Evolutionary conservation across 1,140 invertebrate genomes (phyloP).

Genomic region (Brevipalpus yothersi): DNA sequence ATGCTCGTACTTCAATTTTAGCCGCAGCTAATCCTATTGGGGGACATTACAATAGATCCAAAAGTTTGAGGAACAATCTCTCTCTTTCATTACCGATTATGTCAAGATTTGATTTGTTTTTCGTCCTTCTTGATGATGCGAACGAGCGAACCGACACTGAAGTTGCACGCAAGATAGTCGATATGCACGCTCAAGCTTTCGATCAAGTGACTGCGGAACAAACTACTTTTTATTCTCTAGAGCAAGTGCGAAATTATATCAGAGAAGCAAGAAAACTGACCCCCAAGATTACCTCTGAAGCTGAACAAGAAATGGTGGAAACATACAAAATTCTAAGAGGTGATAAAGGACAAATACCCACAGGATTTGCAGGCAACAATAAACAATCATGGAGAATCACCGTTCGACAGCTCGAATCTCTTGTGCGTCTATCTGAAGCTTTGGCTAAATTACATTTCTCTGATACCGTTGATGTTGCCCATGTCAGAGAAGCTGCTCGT

Average conservation of each 20-base stretch:
- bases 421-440: conserved; percentile 84
- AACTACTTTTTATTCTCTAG: conserved; percentile 43
- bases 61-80: conserved; percentile 86
- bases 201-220: conserved; percentile 17
- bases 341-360: conserved; percentile 16
- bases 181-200: conserved; percentile 60
- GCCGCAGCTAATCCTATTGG: conserved; percentile 94
- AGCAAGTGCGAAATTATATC: conserved; percentile 78
- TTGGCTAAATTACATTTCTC: conserved; percentile 86
- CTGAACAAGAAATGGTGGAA: conserved; percentile 55
- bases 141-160: conserved; percentile 86
- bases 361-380: conserved; percentile 39
- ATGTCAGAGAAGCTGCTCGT: conserved; percentile 80
- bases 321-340: conserved; percentile 67
- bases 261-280: conserved; percentile 90
- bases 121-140: conserved; percentile 85
- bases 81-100: conserved; percentile 84
- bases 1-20: conserved; percentile 89
- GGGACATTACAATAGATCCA: conserved; percentile 78
- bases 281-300: conserved; percentile 49
- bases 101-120: conserved; percentile 97
- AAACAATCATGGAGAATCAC: conserved; percentile 77
- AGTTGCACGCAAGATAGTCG: conserved; percentile 83
- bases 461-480: conserved; percentile 54
- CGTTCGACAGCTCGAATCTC: conserved; percentile 93